Evolutionary conservation across 2,888 invertebrate genomes (phyloP), one percentile per base, ranked within the genome.

Genomic region (Leptopilina syphax): DNA sequence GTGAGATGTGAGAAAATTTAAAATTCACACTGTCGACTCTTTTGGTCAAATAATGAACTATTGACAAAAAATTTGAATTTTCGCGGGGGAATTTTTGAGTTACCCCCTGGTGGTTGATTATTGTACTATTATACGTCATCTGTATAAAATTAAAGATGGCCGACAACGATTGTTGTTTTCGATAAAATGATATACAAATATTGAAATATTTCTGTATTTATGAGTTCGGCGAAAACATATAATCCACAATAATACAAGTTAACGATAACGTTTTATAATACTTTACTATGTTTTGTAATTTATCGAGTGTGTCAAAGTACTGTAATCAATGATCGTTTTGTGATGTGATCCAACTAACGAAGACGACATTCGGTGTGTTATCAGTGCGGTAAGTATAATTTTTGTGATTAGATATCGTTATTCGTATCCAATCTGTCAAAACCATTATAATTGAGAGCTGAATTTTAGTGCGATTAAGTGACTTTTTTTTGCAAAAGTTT

Each of bases 41-140:
- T 47, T 6, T 7, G 47, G 9, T 47, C 47, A 47, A 47, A 47
- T 47, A 34, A 34, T 34, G 34, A 34, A 34, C 34, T 34, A 34
- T 3, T 3, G 47, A 47, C 1, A 10, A 47, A 47, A 47, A 12
- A 12, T 60, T 73, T 70, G 47, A 27, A 70, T 54, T 34, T 57
- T 63, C 44, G 44, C 65, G 60, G 44, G 34, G 3, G 18, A 60
- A 73, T 10, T 57, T 27, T n/a, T 44, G 34, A 9, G 24, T 80
- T 60, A 79, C 78, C 78, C 47, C 79, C 83, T 80, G 24, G 54
- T 68, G 81, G 60, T 18, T 9, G 34, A 18, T 27, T 8, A 12
- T 10, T 0, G 44, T 82, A 83, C 81, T 83, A 83, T 34, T 50
- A 79, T 84, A 84, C 78, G 86, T 86, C 86, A 86, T 57, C 73